Base-by-base conservation (phyloP, 2,888 invertebrate species). In the Eurytoma californica region DNA sequence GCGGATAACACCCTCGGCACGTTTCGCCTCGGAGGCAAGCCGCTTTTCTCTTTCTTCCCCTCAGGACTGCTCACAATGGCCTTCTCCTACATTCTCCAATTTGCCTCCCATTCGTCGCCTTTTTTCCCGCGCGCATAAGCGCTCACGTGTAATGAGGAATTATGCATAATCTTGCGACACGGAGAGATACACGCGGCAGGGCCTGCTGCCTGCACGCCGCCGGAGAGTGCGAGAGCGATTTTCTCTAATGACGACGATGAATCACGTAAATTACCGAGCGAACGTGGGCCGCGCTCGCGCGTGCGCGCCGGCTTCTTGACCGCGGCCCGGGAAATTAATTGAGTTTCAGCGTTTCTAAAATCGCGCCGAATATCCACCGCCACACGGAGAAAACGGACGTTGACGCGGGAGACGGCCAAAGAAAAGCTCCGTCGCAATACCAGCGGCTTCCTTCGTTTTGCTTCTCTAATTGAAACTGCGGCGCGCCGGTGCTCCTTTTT, bases 1-100 rank as follows among this genome's bases (percentile, higher is more conserved):
- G 84, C 83, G 78, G 82, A 82, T 82, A 84, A 82, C 82, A 82
- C 81, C 81, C 81, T 65, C 75, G 77, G 65, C 65, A 80, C 75
- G 78, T 82, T 80, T 82, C 60, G 13, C 55, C 58, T 24, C 58
- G n/a, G n/a, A n/a, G 53, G 16, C 53, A 53, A 14, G 53, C n/a
- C 16, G 53, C 53, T 53, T 53, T 53, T 60, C 60, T 49, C 70
- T 9, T 28, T 65, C n/a, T 47, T 18, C 39, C 65, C 18, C 65
- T 18, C 24, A 0, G 18, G 39, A 18, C n/a, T 3, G 57, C 67
- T n/a, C 55, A 28, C 24, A 47, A 60, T 28, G 2, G 28, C 61
- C 67, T 67, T 28, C 20, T 7, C 7, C 39, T 18, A 24, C 68
- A 16, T 53, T 60, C 65, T 66, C 67, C 39, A 51, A 20, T 24